Percentiles rank a stretch among this genome's conserved stretches.
Evolutionary conservation across 2,888 invertebrate genomes (phyloP).

Genomic region (Criorhina ranunculi): DNA sequence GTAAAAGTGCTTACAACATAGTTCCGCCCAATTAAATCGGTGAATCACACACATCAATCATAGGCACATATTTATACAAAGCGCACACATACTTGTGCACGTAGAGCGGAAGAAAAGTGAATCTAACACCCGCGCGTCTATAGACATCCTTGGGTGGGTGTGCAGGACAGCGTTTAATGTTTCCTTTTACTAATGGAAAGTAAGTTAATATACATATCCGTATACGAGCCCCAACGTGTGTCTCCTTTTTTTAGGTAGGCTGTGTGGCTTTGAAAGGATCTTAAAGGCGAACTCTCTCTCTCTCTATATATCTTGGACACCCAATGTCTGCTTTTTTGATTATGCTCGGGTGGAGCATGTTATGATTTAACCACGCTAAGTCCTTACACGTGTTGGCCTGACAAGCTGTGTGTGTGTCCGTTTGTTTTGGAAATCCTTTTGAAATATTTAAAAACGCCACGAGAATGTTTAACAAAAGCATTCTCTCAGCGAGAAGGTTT

Average conservation of each 20-base stretch:
- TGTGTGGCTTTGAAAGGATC: slow-evolving; percentile 11
- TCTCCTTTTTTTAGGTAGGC: background rate
- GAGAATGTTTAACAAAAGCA: background rate
- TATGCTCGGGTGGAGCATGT: slow-evolving; percentile 5
- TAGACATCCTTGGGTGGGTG: slow-evolving; percentile 17
- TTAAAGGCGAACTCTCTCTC: slow-evolving; percentile 7
- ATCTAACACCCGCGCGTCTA: slow-evolving; percentile 35
- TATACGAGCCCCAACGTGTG: background rate
- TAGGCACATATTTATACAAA: slow-evolving; percentile 37
- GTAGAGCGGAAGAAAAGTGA: slow-evolving; percentile 38
- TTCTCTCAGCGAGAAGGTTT: background rate
- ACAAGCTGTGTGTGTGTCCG: background rate
- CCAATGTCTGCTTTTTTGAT: slow-evolving; percentile 2
- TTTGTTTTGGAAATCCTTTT: slow-evolving; percentile 8
- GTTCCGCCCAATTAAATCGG: slow-evolving; percentile 64
- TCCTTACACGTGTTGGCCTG: slow-evolving; percentile 32
- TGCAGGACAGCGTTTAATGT: slow-evolving; percentile 41
- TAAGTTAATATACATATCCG: slow-evolving; percentile 18
- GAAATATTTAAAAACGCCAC: background rate
- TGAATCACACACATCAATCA: slow-evolving; percentile 62
- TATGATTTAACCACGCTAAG: slow-evolving; percentile 27
- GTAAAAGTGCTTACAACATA: slow-evolving; percentile 55
- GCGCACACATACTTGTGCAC: slow-evolving; percentile 10
- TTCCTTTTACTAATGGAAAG: slow-evolving; percentile 33
- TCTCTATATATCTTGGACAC: no score